Base-by-base conservation (phyloP, 1,140 invertebrate genomes). In the Cotesia typhae region DNA sequence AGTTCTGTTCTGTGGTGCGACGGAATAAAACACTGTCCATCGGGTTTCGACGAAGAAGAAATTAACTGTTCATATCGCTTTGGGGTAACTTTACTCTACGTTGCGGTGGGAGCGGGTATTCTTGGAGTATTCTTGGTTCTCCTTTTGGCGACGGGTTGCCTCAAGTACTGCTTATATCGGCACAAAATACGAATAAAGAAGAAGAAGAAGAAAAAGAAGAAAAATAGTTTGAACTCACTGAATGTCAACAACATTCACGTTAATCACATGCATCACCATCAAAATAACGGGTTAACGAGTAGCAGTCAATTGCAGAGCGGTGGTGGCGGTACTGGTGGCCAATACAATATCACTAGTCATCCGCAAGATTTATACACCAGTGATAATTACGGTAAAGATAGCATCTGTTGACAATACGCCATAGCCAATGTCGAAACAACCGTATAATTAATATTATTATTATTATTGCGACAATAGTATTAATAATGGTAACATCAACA, bases 1-100 rank as follows among this genome's bases (percentile, higher is more conserved):
- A 92, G 89, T 74, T 88, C 91, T 0, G 87, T 90, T 4, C 82
- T 94, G 0, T 93, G 92, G 92, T 94, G 93, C 81, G 92, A 94
- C 79, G 92, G 92, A 0, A 85, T 90, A 1, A 84, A 86, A 3
- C 91, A 94, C 75, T 94, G 93, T 81, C 92, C 92, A 0, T 92
- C 91, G 0, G 92, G 92, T 20, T 91, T 90, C 79, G 93, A 94
- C 81, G 92, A 94, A 81, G 90, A 91, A 67, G 89, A 91, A 77
- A 80, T 85, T 17, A 93, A 94, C 78, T 94, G 93, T 83, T 90
- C 92, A 10, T 91, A 92, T 71, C 90, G 90, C 69, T 90, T 91
- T 76, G 90, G 91, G 9, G 87, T 93, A 41, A 91, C 92, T 1
- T 85, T 91, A 52, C 87, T 91, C 0, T 92, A 93, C 80, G 88